Percentiles rank a stretch among this genome's conserved stretches.
phyloP scores from a whole-genome alignment of 2,797 vertebrate species.

The Sphaeramia orbicularis region DNA sequence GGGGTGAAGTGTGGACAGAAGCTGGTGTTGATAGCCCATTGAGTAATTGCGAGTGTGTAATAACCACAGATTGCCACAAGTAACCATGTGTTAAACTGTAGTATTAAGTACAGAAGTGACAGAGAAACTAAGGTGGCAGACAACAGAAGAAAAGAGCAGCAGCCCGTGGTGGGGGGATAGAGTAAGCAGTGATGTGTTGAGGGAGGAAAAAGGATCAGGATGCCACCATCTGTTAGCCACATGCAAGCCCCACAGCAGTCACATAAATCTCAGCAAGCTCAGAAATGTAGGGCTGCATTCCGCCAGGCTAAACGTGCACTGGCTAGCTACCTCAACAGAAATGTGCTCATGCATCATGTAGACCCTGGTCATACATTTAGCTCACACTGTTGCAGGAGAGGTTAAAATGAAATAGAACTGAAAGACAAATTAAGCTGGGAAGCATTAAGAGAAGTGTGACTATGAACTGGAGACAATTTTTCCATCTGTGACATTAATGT shows the following conservation, averaged over 20 bases:
- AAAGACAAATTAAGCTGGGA: background rate
- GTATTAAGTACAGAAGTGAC: slow-evolving; percentile 14
- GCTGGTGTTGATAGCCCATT: slow-evolving; percentile 31
- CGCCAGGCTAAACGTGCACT: slow-evolving; percentile 74
- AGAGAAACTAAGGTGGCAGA: slow-evolving; percentile 23
- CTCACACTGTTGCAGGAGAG: slow-evolving; percentile 4
- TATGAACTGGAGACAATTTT: slow-evolving; percentile 10
- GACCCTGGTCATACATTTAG: slow-evolving; percentile 16
- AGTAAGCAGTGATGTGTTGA: slow-evolving; percentile 63
- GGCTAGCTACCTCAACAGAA: slow-evolving; percentile 72
- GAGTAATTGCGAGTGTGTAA: slow-evolving; percentile 3
- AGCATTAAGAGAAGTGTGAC: slow-evolving; percentile 5
- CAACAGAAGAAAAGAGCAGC: slow-evolving; percentile 36
- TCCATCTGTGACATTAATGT: background rate
- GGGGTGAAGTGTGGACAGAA: slow-evolving; percentile 29
- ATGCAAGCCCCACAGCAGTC: slow-evolving; percentile 86
- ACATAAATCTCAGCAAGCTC: slow-evolving; percentile 86
- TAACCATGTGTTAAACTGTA: slow-evolving; percentile 16
- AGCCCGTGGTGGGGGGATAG: slow-evolving; percentile 32
- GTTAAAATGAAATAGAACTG: slow-evolving; percentile 5
- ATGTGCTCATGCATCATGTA: slow-evolving; percentile 50
- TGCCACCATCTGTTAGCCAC: slow-evolving; percentile 89
- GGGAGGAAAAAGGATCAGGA: slow-evolving; percentile 71
- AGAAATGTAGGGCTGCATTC: slow-evolving; percentile 85
- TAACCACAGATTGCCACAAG: slow-evolving; percentile 6